phyloP scores from a whole-genome alignment of 2,888 invertebrate genomes.

The Tetragnatha montana region DNA sequence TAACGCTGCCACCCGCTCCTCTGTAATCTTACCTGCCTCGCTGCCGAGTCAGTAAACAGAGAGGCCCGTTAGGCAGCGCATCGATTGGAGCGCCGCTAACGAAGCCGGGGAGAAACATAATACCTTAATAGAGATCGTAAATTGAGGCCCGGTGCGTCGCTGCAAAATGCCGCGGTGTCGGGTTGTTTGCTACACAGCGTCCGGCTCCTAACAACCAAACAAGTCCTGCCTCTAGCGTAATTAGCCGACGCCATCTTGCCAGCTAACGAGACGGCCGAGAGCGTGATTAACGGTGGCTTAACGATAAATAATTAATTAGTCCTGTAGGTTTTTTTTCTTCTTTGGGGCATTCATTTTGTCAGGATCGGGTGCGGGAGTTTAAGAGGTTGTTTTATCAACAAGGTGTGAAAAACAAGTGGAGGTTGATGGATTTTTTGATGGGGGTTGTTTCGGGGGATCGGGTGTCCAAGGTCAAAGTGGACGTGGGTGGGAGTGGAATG shows the following conservation, averaged over 20 bases:
- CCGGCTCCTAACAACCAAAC: constrained; percentile 66
- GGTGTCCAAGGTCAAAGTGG: background rate
- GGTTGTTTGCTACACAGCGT: constrained; percentile 67
- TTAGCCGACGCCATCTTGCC: constrained; percentile 61
- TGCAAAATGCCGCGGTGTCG: constrained; percentile 65
- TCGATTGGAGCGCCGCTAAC: constrained; percentile 61
- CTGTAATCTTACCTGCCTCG: constrained; percentile 69
- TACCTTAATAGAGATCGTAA: constrained; percentile 70
- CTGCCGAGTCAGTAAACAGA: constrained; percentile 69
- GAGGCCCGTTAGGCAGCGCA: constrained; percentile 62
- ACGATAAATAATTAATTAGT: constrained; percentile 69
- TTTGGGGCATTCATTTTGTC: background rate
- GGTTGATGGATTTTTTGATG: background rate
- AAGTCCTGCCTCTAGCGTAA: constrained; percentile 49
- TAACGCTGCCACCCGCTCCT: constrained; percentile 27
- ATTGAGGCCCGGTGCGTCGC: constrained; percentile 65
- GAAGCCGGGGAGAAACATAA: constrained; percentile 67
- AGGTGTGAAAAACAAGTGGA: background rate
- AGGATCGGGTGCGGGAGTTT: background rate
- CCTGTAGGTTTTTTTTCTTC: constrained; percentile 6
- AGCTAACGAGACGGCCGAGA: constrained; percentile 19
- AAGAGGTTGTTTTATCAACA: background rate
- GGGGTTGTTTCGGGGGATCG: background rate
- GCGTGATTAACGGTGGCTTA: constrained; percentile 38
- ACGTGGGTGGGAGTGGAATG: no score